Evolutionary conservation across 2,113 vertebrate genomes (phyloP).

Genomic region (Artemisiospiza belli): DNA sequence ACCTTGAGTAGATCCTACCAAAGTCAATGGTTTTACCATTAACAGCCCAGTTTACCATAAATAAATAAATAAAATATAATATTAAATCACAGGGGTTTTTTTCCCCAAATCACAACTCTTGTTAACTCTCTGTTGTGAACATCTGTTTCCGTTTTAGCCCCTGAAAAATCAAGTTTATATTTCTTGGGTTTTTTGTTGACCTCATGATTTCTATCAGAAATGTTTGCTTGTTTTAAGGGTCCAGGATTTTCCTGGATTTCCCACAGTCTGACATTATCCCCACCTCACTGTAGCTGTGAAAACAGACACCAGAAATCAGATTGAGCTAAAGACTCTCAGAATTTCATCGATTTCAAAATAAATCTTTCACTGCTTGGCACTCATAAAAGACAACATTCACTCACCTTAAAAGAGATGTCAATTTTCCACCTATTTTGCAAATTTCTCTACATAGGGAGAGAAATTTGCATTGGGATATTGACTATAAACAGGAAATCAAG

Average conservation of each 20-base stretch:
- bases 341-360: not conserved
- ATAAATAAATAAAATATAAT: not conserved
- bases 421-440: not conserved
- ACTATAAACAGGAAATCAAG: not conserved
- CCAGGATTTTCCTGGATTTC: not conserved
- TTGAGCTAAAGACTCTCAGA: not conserved
- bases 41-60: not conserved
- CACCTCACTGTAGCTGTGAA: not conserved
- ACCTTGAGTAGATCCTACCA: not conserved
- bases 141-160: not conserved
- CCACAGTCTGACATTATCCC: not conserved
- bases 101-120: not conserved
- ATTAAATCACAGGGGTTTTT: not conserved
- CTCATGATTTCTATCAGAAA: not conserved
- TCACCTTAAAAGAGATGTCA: accelerated
- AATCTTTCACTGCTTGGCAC: not conserved
- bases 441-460: not conserved
- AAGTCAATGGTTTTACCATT: not conserved
- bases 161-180: not conserved
- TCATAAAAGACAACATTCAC: not conserved
- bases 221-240: not conserved
- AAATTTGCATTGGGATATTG: not conserved
- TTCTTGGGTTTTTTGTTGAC: not conserved
- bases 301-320: not conserved
- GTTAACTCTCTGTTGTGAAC: not conserved